These are phyloP conservation scores for Pangasius mekongensis DNA, from an alignment of 2,797 vertebrate genomes.

Conservation along the genomic window DNA sequence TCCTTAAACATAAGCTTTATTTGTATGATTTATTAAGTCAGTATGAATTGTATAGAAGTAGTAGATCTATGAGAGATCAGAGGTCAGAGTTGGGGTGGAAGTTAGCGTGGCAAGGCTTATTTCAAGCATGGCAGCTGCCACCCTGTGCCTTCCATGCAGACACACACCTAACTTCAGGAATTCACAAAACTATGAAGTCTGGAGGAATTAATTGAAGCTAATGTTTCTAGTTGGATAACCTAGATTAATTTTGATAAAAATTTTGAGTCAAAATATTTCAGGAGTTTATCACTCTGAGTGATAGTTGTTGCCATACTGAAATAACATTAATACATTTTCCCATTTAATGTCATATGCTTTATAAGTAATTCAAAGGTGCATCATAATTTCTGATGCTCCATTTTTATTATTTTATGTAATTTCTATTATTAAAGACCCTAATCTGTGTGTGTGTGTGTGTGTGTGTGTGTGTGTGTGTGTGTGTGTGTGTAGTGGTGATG, in stretches of 20 bases:
- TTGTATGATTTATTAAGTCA: background rate
- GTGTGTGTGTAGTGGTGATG: constrained; percentile 5
- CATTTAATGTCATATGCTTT: background rate
- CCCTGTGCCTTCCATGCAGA: background rate
- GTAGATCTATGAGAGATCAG: background rate
- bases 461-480: constrained; percentile 6
- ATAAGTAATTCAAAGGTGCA: background rate
- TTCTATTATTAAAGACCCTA: background rate
- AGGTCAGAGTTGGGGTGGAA: background rate
- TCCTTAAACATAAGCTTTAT: background rate
- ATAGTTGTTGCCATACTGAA: background rate
- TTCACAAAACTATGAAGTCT: background rate
- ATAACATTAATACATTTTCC: background rate
- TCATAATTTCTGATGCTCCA: background rate
- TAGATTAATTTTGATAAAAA: background rate
- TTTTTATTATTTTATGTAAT: background rate
- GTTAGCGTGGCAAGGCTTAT: background rate
- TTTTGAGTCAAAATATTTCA: background rate
- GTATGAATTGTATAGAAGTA: background rate
- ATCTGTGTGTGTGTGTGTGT: background rate
- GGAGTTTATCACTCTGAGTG: too few relatives aligned
- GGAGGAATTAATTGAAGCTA: too few relatives aligned
- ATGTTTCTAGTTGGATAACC: background rate
- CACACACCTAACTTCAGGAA: background rate
- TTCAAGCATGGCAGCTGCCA: constrained; percentile 6